Base-by-base conservation (phyloP, 2,797 vertebrate genomes). In the Dendrocincla tyrannina region DNA sequence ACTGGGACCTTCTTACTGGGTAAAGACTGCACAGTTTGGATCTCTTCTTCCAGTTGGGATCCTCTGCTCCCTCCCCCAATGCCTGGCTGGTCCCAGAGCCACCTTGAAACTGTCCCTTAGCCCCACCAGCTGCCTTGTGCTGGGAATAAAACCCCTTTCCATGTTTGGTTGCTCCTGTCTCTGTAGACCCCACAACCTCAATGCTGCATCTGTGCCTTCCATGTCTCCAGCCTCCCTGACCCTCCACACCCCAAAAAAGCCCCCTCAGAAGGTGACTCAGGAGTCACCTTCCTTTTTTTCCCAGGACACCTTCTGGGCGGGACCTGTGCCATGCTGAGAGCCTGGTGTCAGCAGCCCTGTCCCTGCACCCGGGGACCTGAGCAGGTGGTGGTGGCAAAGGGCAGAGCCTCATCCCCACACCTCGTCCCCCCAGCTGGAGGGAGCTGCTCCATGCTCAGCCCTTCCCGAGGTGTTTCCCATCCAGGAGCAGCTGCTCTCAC, bases 301-400 rank as follows among this genome's bases (percentile, higher is more conserved):
- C 30, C 39, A 25, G 58, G 27, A 6, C 53, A 19, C 30, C 32
- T 77, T 49, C 46, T 56, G 85, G 56, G 30, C 56, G 60, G 70
- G 49, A 46, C 42, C 35, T 47, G 22, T 68, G 35, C 53, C 0
- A 0, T 24, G 5, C 70, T 27, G 44, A 39, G 42, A 69, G 47
- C 37, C 20, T 0, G 3, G 37, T 1, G 1, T 42, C 59, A 56
- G 52, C 25, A 33, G 2, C 50, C 41, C 22, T 28, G 55, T 46
- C 37, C 37, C 25, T 53, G 75, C 0, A 0, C 14, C 32, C 0
- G 0, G 13, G 24, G 16, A 18, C 22, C 28, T 5, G 46, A 33
- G 41, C 2, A 0, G 41, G 4, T 5, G 2, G 25, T 47, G 59
- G 23, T 55, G 58, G 25, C 0, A 2, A 44, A 49, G 80, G 16